phyloP scores from a whole-genome alignment of 2,888 invertebrate genomes.

The Xylocampa areola region DNA sequence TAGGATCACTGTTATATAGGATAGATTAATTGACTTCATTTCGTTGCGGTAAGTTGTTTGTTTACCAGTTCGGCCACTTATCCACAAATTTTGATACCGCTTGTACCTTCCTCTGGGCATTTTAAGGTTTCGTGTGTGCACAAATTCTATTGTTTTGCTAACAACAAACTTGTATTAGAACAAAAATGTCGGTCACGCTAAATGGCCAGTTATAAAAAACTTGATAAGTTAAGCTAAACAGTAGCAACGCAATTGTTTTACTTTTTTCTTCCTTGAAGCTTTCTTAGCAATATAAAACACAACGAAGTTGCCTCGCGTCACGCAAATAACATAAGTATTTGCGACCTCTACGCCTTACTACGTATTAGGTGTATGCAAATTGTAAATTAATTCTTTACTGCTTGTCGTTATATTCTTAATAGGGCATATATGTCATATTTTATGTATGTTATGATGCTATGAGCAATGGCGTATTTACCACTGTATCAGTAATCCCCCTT shows the following conservation, averaged over 20 bases:
- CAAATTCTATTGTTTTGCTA: constrained; percentile 5
- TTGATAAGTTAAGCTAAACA: constrained; percentile 25
- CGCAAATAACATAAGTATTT: constrained; percentile 51
- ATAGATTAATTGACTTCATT: constrained; percentile 11
- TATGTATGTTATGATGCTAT: constrained; percentile 9
- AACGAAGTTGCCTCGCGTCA: constrained; percentile 55
- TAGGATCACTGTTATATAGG: constrained; percentile 32
- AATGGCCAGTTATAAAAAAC: constrained; percentile 16
- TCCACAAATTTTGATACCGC: constrained; percentile 11
- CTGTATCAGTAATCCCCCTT: constrained; percentile 13
- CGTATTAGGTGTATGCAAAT: constrained; percentile 67
- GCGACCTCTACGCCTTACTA: constrained; percentile 54
- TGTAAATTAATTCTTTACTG: constrained; percentile 56
- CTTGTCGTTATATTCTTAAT: constrained; percentile 44
- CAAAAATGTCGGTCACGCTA: constrained; percentile 23
- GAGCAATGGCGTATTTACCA: constrained; percentile 44
- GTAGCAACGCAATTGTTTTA: constrained; percentile 20
- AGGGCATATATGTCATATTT: constrained; percentile 31
- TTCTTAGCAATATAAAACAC: constrained; percentile 53
- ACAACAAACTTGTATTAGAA: not conserved
- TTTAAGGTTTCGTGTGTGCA: constrained; percentile 9
- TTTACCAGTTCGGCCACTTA: constrained; percentile 16
- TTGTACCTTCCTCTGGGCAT: constrained; percentile 7
- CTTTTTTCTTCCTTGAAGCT: constrained; percentile 61
- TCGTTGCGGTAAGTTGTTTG: constrained; percentile 14